Evolutionary conservation across 2,797 vertebrate genomes (phyloP).

Genomic region (Spatula clypeata): DNA sequence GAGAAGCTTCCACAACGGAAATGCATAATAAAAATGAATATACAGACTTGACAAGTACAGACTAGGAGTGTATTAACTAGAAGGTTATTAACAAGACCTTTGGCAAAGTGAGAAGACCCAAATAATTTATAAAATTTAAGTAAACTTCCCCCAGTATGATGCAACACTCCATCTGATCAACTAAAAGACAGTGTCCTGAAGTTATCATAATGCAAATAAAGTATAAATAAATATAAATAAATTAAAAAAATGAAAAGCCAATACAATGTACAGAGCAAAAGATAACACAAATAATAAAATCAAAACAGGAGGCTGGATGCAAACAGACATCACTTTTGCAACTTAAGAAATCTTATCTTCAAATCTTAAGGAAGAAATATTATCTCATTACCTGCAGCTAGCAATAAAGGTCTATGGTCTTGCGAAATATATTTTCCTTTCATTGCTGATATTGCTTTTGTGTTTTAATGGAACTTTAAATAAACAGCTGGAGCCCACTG

Average conservation of each 20-base stretch:
- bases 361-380: not conserved
- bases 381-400: not conserved
- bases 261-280: not conserved
- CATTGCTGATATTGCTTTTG: not conserved
- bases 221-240: not conserved
- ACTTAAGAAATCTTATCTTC: not conserved
- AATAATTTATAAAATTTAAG: not conserved
- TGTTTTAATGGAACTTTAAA: not conserved
- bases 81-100: not conserved
- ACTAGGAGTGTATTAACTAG: not conserved
- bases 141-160: not conserved
- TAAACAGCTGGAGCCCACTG: not conserved
- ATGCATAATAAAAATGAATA: not conserved
- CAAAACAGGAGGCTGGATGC: fast-evolving
- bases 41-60: not conserved
- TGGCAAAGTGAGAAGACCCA: not conserved
- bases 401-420: not conserved
- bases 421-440: not conserved
- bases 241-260: not conserved
- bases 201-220: not conserved
- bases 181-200: not conserved
- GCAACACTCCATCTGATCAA: not conserved
- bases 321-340: not conserved
- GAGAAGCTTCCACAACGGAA: not conserved
- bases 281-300: not conserved